Evolutionary conservation across 2,888 invertebrate genomes (phyloP).

Genomic region (Drosophila gaucha): DNA sequence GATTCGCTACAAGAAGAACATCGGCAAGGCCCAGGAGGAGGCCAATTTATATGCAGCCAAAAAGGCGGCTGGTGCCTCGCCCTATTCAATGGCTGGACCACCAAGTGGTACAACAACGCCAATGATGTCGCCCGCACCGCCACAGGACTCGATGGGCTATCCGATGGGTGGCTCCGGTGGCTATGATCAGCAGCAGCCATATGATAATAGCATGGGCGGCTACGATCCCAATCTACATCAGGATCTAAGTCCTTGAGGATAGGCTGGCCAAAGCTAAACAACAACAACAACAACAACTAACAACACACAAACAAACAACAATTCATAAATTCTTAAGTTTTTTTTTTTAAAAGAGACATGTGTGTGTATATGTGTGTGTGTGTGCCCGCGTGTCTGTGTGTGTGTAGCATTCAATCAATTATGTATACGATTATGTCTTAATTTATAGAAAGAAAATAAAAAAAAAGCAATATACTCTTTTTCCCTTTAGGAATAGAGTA

Average conservation of each 20-base stretch:
- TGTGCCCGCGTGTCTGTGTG: slow-evolving; percentile 26
- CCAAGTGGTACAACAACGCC: slow-evolving; percentile 96
- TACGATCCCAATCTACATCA: slow-evolving; percentile 96
- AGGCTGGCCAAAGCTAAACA: slow-evolving; percentile 59
- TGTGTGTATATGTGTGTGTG: slow-evolving; percentile 17
- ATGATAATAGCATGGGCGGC: slow-evolving; percentile 95
- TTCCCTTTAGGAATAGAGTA: slow-evolving; percentile 9
- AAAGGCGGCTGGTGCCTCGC: slow-evolving; percentile 96
- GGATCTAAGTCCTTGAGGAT: slow-evolving; percentile 89
- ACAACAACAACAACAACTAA: slow-evolving; percentile 9
- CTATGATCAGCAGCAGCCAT: slow-evolving; percentile 94
- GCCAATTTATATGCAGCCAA: slow-evolving; percentile 99
- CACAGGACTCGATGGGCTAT: slow-evolving; percentile 97
- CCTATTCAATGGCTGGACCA: slow-evolving; percentile 94
- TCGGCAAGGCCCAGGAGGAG: slow-evolving; percentile 99
- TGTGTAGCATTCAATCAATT: slow-evolving; percentile 60
- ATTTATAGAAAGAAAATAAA: too few relatives aligned
- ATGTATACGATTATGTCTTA: slow-evolving; percentile 70
- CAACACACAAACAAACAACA: slow-evolving; percentile 13
- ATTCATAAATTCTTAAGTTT: slow-evolving; percentile 28
- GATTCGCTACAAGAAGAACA: slow-evolving; percentile 99
- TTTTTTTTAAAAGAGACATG: slow-evolving; percentile 35
- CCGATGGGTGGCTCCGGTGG: slow-evolving; percentile 96
- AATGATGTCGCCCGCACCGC: slow-evolving; percentile 97
- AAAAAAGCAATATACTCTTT: too few relatives aligned